These are phyloP conservation scores for Syngnathus typhle DNA, from an alignment of 2,113 vertebrate genomes.

Conservation along the genomic window DNA sequence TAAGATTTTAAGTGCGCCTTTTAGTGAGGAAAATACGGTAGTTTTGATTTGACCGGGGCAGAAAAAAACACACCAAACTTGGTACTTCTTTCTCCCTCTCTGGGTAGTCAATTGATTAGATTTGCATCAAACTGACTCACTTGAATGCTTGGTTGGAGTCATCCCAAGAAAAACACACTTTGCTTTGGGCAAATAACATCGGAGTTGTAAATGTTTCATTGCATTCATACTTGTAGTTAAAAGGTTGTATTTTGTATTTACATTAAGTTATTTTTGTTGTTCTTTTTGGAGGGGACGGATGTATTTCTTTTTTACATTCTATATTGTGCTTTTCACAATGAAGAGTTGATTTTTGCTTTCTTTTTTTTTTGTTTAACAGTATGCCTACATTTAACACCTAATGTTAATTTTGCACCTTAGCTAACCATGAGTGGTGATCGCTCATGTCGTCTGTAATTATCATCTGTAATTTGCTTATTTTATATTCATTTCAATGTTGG, in stretches of 20 bases:
- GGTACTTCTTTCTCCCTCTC: constrained; percentile 34
- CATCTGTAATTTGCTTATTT: constrained; percentile 61
- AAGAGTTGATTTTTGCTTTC: constrained; percentile 45
- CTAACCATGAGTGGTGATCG: constrained; percentile 49
- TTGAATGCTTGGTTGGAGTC: constrained; percentile 45
- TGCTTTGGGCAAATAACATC: constrained; percentile 30
- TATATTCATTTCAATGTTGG: constrained; percentile 56
- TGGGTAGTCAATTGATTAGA: constrained; percentile 22
- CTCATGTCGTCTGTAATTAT: constrained; percentile 58
- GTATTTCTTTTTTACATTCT: constrained; percentile 36
- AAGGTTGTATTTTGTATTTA: constrained; percentile 59
- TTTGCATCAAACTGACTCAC: constrained; percentile 35
- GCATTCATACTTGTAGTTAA: constrained; percentile 42
- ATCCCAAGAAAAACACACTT: constrained; percentile 27
- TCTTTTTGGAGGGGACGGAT: constrained; percentile 23
- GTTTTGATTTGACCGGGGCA: constrained; percentile 37
- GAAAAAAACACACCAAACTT: constrained; percentile 52
- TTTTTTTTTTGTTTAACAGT: constrained; percentile 37
- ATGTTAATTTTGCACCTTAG: constrained; percentile 50
- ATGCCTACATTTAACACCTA: constrained; percentile 38
- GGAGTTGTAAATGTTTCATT: constrained; percentile 53
- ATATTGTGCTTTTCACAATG: constrained; percentile 51
- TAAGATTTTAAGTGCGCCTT: too few species aligned
- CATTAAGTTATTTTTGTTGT: constrained; percentile 62
- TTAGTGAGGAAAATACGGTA: background rate